Evolutionary conservation across 1,140 invertebrate species (phyloP).

Genomic region (Polypedilum vanderplanki): DNA sequence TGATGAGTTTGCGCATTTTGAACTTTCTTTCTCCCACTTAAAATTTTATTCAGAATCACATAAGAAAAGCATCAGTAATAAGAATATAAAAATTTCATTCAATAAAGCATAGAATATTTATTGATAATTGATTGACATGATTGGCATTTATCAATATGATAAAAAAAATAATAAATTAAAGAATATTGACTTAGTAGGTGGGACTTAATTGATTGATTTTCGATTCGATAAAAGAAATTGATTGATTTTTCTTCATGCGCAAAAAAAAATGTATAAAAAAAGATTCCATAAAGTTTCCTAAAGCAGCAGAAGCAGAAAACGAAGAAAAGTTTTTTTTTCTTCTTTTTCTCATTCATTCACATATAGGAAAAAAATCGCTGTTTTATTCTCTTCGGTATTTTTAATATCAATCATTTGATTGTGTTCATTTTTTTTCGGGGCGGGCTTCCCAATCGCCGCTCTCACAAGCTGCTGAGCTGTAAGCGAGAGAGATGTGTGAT

Average conservation of each 20-base stretch:
- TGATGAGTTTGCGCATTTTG: background rate
- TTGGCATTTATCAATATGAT: too few species aligned
- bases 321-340: background rate
- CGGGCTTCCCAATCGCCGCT: background rate
- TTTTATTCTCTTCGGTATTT: constrained; percentile 24
- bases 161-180: too few species aligned
- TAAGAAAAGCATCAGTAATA: background rate
- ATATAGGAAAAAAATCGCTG: constrained; percentile 26
- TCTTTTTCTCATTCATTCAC: constrained; percentile 15
- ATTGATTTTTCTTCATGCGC: background rate
- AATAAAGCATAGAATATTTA: background rate
- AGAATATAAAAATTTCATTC: background rate
- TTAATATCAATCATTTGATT: constrained; percentile 29
- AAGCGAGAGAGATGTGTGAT: background rate
- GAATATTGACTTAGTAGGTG: too few species aligned
- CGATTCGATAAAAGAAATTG: background rate
- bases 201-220: background rate
- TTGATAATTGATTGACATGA: too few species aligned
- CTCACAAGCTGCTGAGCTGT: background rate
- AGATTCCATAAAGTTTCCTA: background rate
- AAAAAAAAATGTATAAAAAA: background rate
- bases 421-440: constrained; percentile 11
- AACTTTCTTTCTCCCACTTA: background rate
- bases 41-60: background rate
- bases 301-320: background rate